A percentile compares a stretch with the other conserved stretches of the same genome.
Evolutionary conservation across 2,888 invertebrate genomes (phyloP).

Genomic region (Cylloceria caligata): DNA sequence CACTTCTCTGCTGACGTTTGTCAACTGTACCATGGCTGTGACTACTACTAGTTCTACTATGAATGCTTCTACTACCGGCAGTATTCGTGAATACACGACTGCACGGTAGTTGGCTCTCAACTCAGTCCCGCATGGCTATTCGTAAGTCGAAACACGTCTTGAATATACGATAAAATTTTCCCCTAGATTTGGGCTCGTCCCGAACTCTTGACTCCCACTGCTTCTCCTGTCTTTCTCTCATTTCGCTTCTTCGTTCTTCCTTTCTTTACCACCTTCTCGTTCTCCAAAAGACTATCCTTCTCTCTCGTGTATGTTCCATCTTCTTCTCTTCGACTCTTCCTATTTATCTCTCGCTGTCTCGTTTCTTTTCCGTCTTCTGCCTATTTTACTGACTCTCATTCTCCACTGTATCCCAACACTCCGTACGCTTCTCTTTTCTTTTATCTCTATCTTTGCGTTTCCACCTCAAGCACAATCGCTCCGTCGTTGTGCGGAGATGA

Average conservation of each 20-base stretch:
- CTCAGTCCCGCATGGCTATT: constrained; percentile 65
- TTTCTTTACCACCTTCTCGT: constrained; percentile 25
- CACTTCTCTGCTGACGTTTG: constrained; percentile 39
- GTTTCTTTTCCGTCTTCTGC: constrained; percentile 12
- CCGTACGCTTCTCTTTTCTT: neutral
- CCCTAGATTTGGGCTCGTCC: constrained; percentile 76
- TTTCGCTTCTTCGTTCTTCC: constrained; percentile 70
- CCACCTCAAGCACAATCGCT: constrained; percentile 23
- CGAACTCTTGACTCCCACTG: constrained; percentile 55
- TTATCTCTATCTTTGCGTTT: neutral
- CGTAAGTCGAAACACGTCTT: constrained; percentile 81
- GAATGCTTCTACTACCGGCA: neutral
- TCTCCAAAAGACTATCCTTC: neutral
- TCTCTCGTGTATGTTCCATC: neutral
- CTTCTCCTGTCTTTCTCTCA: constrained; percentile 84
- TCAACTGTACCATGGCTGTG: constrained; percentile 6
- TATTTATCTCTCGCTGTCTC: constrained; percentile 29
- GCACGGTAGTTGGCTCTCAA: constrained; percentile 13
- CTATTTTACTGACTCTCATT: neutral
- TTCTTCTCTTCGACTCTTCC: constrained; percentile 11
- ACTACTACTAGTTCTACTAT: constrained; percentile 4
- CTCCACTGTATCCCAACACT: neutral
- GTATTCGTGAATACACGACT: constrained; percentile 38
- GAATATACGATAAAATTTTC: constrained; percentile 83
- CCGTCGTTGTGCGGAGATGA: neutral